Base-by-base conservation (phyloP, 2,888 invertebrate species). In the Galerucella pusilla region DNA sequence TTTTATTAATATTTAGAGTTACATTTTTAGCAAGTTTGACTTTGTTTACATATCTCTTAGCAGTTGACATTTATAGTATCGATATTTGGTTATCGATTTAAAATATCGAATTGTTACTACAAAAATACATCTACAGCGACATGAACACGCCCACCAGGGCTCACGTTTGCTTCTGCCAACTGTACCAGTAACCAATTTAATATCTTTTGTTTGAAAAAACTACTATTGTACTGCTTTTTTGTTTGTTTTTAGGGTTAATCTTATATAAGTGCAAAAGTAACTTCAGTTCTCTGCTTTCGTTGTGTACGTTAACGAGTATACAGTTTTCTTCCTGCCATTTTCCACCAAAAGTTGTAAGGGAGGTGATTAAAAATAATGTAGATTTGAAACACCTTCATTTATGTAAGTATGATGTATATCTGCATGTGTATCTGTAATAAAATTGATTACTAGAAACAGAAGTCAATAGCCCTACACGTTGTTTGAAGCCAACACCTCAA, bases 211-310 rank as follows among this genome's bases (percentile, higher is more conserved):
- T 64, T n/a, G 10, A 64, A 64, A 64, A 16, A 66, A 52, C 12
- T 12, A 42, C 35, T 42, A 42, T 42, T 25, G 5, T 20, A 6
- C 10, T 28, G 0, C 7, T 28, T 25, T 35, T 63, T 28, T 28
- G 10, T 46, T 42, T 46, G 25, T 20, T 67, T 67, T 64, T 71
- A 84, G 83, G 79, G 72, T 68, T 84, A 65, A 73, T 71, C 28
- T 77, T 84, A 10, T 79, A 76, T 61, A 80, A 81, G 64, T 84
- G 84, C 74, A 84, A 83, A 78, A 81, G 83, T 63, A 80, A 82
- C 16, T 84, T 84, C 76, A 77, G 78, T 75, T 78, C 81, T 46
- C 71, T 84, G 42, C 76, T 81, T 11, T 76, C 77, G 25, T 61
- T 84, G 65, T 74, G 73, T 65, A 80, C 77, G 60, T 78, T 85